Evolutionary conservation across 2,113 vertebrate genomes (phyloP).

Genomic region (Tragelaphus buxtoni): DNA sequence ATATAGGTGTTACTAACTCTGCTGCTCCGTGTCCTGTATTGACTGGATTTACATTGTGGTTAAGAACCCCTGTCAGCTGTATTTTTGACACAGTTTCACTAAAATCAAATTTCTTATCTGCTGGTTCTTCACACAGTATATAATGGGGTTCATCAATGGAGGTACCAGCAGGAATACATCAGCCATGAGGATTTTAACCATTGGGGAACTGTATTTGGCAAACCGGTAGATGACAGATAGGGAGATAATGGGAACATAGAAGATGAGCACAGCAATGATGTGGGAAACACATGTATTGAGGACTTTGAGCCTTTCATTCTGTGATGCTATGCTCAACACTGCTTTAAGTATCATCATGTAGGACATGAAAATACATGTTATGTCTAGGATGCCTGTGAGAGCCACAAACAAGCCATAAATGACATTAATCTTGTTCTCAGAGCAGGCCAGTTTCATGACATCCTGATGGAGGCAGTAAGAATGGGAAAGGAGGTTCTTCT

Average conservation of each 20-base stretch:
- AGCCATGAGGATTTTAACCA: conserved; percentile 30
- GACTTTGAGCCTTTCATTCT: conserved; percentile 12
- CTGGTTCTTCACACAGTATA: conserved; percentile 49
- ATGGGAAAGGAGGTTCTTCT: conserved; percentile 12
- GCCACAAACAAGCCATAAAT: conserved; percentile 46
- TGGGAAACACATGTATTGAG: conserved; percentile 50
- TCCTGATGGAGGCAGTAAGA: conserved; percentile 51
- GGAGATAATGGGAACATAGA: conserved; percentile 49
- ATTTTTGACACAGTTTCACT: conserved; percentile 37
- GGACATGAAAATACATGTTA: conserved; percentile 23
- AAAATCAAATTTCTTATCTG: conserved; percentile 32
- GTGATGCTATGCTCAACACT: conserved; percentile 19
- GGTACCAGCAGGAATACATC: conserved; percentile 34
- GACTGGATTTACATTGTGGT: not conserved
- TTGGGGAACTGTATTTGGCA: not conserved
- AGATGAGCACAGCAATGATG: conserved; percentile 51
- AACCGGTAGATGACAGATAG: not conserved
- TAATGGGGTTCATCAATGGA: conserved; percentile 43
- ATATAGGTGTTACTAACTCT: not conserved
- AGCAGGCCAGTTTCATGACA: conserved; percentile 43
- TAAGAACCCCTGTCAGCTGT: not conserved
- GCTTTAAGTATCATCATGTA: conserved; percentile 37
- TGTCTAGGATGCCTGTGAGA: conserved; percentile 21
- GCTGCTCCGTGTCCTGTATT: not conserved
- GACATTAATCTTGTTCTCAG: conserved; percentile 39